Conservation (phyloP, 2,888 invertebrate species). For the Nomada flava region DNA sequence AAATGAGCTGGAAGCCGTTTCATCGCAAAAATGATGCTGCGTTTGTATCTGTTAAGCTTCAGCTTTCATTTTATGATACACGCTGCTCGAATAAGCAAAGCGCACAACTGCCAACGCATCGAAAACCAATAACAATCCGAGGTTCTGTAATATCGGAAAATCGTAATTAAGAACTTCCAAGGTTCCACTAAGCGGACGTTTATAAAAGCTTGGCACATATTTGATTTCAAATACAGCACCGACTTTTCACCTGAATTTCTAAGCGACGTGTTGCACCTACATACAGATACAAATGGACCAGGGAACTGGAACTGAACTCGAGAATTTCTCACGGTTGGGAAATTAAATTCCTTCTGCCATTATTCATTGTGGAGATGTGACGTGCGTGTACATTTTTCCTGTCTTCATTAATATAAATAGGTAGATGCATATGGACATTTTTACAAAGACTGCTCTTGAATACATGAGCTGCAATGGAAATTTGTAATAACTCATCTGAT, state of each 20-base stretch:
- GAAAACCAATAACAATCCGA: conserved; percentile 56
- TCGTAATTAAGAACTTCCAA: conserved; percentile 7
- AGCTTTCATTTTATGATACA: conserved; percentile 30
- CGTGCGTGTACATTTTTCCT: not conserved
- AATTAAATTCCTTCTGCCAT: not conserved
- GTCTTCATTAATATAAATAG: no score
- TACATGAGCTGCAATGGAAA: no score
- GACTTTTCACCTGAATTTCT: not conserved
- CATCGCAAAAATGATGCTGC: not conserved
- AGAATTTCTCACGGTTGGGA: not conserved
- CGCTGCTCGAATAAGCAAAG: conserved; percentile 1
- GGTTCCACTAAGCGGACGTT: not conserved
- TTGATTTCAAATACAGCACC: not conserved
- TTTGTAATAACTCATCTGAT: no score
- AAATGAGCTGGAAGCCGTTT: not conserved
- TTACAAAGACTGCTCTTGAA: no score
- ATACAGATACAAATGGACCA: no score
- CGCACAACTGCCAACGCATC: conserved; percentile 35
- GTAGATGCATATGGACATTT: no score
- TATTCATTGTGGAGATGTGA: not conserved
- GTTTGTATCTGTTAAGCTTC: not conserved
- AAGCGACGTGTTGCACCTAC: not conserved
- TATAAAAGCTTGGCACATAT: not conserved
- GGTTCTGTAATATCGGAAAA: conserved; percentile 13
- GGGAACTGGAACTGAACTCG: not conserved